A percentile compares a stretch with the other conserved stretches of the same genome.
phyloP scores from a whole-genome alignment of 1,140 invertebrate species.

The Drosophila lacertosa region DNA sequence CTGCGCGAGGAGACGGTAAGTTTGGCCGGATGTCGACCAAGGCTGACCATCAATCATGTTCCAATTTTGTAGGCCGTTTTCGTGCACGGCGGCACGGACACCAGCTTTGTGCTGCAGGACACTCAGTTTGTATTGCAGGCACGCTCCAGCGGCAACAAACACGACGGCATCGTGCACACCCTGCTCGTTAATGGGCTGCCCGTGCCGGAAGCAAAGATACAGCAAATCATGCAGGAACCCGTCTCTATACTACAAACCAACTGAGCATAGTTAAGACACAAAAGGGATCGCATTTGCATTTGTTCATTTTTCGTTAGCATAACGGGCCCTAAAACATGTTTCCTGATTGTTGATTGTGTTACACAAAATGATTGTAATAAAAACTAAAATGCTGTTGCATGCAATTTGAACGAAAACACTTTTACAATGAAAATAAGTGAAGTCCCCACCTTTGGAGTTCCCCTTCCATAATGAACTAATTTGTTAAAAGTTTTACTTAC shows the following conservation, averaged over 20 bases:
- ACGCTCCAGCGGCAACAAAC: slow-evolving; percentile 82
- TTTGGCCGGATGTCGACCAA: neutral
- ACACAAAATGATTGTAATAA: no score
- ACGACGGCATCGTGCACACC: slow-evolving; percentile 74
- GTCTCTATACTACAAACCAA: slow-evolving; percentile 73
- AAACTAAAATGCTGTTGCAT: no score
- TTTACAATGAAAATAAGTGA: no score
- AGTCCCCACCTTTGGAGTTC: no score
- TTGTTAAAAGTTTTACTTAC: slow-evolving; percentile 48
- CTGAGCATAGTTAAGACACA: slow-evolving; percentile 23
- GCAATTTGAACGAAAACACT: neutral
- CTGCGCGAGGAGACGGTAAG: slow-evolving; percentile 70
- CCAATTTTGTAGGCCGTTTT: slow-evolving; percentile 89
- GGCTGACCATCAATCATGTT: slow-evolving; percentile 10
- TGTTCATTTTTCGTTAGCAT: slow-evolving; percentile 34
- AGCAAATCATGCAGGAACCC: slow-evolving; percentile 80
- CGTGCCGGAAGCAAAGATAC: slow-evolving; percentile 79
- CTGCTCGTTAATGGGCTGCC: slow-evolving; percentile 70
- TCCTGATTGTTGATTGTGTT: no score
- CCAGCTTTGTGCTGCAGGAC: slow-evolving; percentile 86
- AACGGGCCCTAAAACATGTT: neutral
- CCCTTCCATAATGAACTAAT: neutral
- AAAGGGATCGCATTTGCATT: slow-evolving; percentile 39
- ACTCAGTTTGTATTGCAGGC: slow-evolving; percentile 75
- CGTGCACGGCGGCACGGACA: slow-evolving; percentile 92